Base-by-base conservation (phyloP, 2,113 vertebrate genomes). In the Xenopus laevis region DNA sequence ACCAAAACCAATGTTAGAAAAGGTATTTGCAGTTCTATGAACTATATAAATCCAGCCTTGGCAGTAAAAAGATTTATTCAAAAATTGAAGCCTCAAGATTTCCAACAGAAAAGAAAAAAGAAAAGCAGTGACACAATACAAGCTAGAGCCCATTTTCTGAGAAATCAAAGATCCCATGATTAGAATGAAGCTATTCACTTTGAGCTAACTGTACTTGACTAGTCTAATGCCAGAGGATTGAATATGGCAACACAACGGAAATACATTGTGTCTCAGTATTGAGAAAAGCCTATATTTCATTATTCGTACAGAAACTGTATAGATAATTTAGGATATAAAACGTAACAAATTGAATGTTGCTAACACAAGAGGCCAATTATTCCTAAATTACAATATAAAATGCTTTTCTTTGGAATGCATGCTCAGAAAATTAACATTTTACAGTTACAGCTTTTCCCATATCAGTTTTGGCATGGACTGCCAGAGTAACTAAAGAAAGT, bases 121-220 rank as follows among this genome's bases (percentile, higher is more conserved):
- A 57, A 40, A 40, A 40, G 33, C 33, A 77, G 78, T 60, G 64
- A 78, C 45, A 62, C 64, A 71, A 64, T 65, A 71, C 78, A 40
- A 74, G 73, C 79, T 75, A 78, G 20, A 78, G 78, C 57, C 47
- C 67, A 86, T 79, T 80, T 82, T 73, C 33, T 40, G 33, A 40
- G 33, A 78, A 61, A 67, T 73, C 80, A 79, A 79, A 87, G 81
- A 85, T 83, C 76, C 68, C 77, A 72, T 72, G 82, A 89, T 87
- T 83, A 86, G 88, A 89, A 90, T 65, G 53, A 75, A 88, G 80
- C 78, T 83, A 88, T 87, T 91, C 84, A 82, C 86, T 91, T 87
- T 87, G 87, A 90, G 88, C 81, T 89, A 85, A 88, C 87, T 88
- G 83, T 83, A 82, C 82, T 27, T 87, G 88, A 88, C 84, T 86